Conservation (phyloP, 2,888 invertebrate species). For the Eristalis pertinax region DNA sequence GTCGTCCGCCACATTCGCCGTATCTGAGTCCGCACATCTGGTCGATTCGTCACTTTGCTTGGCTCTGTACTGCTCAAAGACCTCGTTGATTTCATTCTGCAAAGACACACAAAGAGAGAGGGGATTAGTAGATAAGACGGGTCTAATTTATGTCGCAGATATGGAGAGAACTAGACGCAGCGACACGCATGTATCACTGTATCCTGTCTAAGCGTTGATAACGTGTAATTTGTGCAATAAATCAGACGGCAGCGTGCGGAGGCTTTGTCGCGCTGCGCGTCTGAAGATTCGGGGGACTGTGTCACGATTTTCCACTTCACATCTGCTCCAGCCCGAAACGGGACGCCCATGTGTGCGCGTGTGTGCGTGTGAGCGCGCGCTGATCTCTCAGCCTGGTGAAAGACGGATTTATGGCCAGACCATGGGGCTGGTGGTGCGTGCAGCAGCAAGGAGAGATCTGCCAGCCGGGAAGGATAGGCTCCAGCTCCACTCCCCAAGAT, state of each 20-base stretch:
- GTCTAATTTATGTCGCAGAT: slow-evolving; percentile 60
- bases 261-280: slow-evolving; percentile 8
- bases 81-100: slow-evolving; percentile 81
- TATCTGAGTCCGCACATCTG: slow-evolving; percentile 79
- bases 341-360: not conserved
- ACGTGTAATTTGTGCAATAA: slow-evolving; percentile 63
- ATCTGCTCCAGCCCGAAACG: not conserved
- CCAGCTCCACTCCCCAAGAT: not conserved
- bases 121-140: slow-evolving; percentile 63
- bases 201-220: slow-evolving; percentile 65
- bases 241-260: slow-evolving; percentile 46
- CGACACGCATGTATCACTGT: slow-evolving; percentile 62
- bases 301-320: slow-evolving; percentile 49
- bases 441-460: slow-evolving; percentile 9
- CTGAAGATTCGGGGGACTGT: slow-evolving; percentile 9
- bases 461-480: not conserved
- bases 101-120: slow-evolving; percentile 41
- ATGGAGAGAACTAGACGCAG: slow-evolving; percentile 43
- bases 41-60: slow-evolving; percentile 79
- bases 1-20: slow-evolving; percentile 74
- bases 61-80: slow-evolving; percentile 78
- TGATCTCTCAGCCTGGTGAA: not conserved
- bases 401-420: slow-evolving; percentile 31
- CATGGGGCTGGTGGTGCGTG: slow-evolving; percentile 22
- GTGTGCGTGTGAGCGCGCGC: too few species aligned